Conservation (phyloP, 2,888 invertebrate genomes). For the Criorhina ranunculi region DNA sequence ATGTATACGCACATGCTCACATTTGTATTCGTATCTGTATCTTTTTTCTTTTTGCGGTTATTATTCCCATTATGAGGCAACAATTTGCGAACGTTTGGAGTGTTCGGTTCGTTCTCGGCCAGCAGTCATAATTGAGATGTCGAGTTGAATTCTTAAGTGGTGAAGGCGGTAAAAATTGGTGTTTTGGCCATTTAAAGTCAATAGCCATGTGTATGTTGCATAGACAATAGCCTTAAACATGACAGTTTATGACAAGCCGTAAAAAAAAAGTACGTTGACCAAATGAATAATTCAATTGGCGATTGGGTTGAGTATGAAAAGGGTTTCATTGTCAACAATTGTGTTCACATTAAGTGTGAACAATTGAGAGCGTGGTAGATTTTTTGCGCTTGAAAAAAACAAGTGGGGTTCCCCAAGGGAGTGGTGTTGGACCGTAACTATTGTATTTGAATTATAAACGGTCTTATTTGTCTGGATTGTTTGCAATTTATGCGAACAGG, state of each 20-base stretch:
- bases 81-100: conserved; percentile 9
- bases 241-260: conserved; percentile 62
- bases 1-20: conserved; percentile 1
- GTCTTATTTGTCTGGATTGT: neutral
- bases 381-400: neutral
- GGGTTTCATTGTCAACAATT: conserved; percentile 37
- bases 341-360: conserved; percentile 45
- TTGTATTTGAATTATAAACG: conserved; percentile 10
- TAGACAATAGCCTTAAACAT: conserved; percentile 45
- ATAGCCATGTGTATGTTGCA: conserved; percentile 13
- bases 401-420: neutral
- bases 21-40: neutral
- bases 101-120: conserved; percentile 19
- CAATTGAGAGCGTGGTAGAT: conserved; percentile 9
- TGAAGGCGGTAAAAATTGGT: conserved; percentile 37
- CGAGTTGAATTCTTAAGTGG: conserved; percentile 55
- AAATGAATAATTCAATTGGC: conserved; percentile 58
- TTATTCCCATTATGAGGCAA: conserved; percentile 18
- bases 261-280: conserved; percentile 9
- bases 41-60: conserved; percentile 6
- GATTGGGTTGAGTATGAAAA: conserved; percentile 30
- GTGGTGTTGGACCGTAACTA: conserved; percentile 14
- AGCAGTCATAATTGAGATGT: conserved; percentile 59
- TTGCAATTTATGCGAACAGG: neutral
- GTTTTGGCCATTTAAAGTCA: conserved; percentile 42